Conservation (phyloP, 2,888 invertebrate genomes). For the Rhodophaea formosa region DNA sequence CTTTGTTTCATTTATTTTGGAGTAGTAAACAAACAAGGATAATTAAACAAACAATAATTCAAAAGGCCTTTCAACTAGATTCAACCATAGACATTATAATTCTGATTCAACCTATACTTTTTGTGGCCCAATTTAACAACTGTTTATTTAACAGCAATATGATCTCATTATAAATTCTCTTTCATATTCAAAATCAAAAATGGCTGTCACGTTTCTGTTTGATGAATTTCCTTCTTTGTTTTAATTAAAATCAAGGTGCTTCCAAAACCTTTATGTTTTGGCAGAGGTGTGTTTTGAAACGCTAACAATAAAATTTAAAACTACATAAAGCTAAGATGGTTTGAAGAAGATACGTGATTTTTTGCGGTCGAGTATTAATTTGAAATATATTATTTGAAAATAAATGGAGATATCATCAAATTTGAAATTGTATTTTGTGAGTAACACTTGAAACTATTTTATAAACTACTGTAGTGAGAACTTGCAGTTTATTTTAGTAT, state of each 20-base stretch:
- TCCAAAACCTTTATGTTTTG: background rate
- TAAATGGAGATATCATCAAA: too few relatives aligned
- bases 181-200: background rate
- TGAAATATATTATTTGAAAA: too few relatives aligned
- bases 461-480: too few relatives aligned
- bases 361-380: too few relatives aligned
- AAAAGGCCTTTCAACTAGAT: background rate
- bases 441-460: too few relatives aligned
- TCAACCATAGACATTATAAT: background rate
- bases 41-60: too few relatives aligned
- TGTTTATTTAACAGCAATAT: slow-evolving; percentile 16
- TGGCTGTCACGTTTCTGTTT: background rate
- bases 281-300: background rate
- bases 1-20: background rate
- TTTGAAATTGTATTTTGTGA: too few relatives aligned
- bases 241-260: background rate
- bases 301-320: background rate
- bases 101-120: too few relatives aligned
- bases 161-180: slow-evolving; percentile 19
- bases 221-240: background rate
- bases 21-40: background rate
- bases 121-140: background rate
- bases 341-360: too few relatives aligned
- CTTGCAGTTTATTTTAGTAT: too few relatives aligned
- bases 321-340: too few relatives aligned